Percentiles rank a stretch among this genome's conserved stretches.
Conservation (phyloP, 2,113 vertebrate genomes). For the Garra rufa region DNA sequence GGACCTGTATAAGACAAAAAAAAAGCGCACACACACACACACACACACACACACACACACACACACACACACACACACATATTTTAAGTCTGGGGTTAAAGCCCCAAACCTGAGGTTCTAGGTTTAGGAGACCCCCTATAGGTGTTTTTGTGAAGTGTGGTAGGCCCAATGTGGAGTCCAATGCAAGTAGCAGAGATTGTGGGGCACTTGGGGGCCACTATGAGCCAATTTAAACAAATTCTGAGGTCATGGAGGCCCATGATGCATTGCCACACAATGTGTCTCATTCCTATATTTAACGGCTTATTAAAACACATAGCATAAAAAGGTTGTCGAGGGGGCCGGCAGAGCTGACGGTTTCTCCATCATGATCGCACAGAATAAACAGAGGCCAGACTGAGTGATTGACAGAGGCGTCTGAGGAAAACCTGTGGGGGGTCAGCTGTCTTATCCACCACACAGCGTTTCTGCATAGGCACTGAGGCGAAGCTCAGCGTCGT, state of each 20-base stretch:
- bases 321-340: conserved; percentile 9
- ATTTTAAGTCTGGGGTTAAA: not conserved
- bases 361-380: conserved; percentile 54
- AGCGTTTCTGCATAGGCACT: conserved; percentile 1
- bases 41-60: too few species aligned
- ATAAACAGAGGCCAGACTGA: conserved; percentile 54
- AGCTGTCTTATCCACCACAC: conserved; percentile 28
- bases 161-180: conserved; percentile 54
- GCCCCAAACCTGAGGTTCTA: not conserved
- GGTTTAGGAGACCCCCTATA: conserved; percentile 19
- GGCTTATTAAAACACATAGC: conserved; percentile 57
- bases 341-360: conserved; percentile 45
- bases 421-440: conserved; percentile 36
- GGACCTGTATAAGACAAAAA: not conserved
- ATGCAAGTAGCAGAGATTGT: conserved; percentile 71
- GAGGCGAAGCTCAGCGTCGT: conserved; percentile 12
- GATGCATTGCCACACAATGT: conserved; percentile 55
- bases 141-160: conserved; percentile 7
- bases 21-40: too few species aligned
- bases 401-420: conserved; percentile 58
- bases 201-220: conserved; percentile 62
- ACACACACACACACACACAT: too few species aligned
- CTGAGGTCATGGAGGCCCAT: conserved; percentile 62
- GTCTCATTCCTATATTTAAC: conserved; percentile 62
- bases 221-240: conserved; percentile 73